phyloP scores from a whole-genome alignment of 2,797 vertebrate species.

The Thalassophryne amazonica region DNA sequence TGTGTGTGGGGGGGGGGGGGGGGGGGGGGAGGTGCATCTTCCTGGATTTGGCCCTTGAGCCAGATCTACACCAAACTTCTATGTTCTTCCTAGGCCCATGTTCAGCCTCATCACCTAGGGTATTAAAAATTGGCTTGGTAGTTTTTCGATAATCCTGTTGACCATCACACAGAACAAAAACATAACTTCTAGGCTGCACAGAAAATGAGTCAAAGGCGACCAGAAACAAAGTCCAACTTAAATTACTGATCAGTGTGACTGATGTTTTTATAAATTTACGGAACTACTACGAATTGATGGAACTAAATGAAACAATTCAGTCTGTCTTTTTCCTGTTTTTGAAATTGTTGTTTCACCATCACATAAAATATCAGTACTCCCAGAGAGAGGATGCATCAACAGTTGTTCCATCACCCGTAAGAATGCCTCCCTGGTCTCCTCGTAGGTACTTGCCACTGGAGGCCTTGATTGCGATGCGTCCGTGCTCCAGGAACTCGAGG shows the following conservation, averaged over 20 bases:
- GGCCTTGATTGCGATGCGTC: constrained; percentile 87
- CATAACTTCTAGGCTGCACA: neutral
- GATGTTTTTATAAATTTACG: no score
- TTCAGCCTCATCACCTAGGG: no score
- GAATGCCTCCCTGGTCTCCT: constrained; percentile 89
- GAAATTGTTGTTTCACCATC: neutral
- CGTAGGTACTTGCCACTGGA: constrained; percentile 89
- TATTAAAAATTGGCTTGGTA: no score
- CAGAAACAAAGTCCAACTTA: neutral
- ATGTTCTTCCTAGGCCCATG: no score
- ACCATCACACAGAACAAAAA: no score
- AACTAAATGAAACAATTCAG: no score
- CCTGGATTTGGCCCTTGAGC: no score
- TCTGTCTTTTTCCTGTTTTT: constrained; percentile 3
- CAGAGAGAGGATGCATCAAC: constrained; percentile 83
- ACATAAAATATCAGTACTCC: constrained; percentile 86
- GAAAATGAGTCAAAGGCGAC: constrained; percentile 4
- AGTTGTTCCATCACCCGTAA: constrained; percentile 82
- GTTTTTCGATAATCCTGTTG: no score
- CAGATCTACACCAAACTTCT: no score
- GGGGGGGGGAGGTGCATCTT: no score
- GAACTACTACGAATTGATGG: no score
- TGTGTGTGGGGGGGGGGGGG: no score
- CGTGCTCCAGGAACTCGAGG: constrained; percentile 89
- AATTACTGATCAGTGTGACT: neutral